Evolutionary conservation across 1,140 invertebrate species (phyloP), one percentile per base, ranked within the genome.

Genomic region (Probaryconus sp.): DNA sequence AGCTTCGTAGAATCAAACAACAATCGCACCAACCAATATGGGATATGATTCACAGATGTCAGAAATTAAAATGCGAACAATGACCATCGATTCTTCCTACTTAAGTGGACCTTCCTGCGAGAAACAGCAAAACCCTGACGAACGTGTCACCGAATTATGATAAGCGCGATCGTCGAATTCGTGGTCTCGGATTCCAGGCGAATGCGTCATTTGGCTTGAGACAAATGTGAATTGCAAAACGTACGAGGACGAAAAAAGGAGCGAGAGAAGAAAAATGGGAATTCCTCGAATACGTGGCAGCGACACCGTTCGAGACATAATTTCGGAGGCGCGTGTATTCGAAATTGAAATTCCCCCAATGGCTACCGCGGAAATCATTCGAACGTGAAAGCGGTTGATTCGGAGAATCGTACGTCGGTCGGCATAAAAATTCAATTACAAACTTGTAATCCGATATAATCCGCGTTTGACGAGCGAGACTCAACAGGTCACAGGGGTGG

Each of bases 381-480:
- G 70, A 40, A 75, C 72, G 72, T 75, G 65, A 76, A 76, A 69
- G 51, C 70, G 51, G 53, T 61, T 38, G 55, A 53, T 73, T 61
- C 61, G 47, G 31, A 48, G 61, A 73, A 67, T 60, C 69, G 68
- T 71, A 64, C 69, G 45, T 58, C 71, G 64, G 38, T 20, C 33
- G 56, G 69, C 71, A 79, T 81, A 78, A 78, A 78, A 82, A 83
- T 83, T 82, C 80, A 80, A 81, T 84, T 78, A 83, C 82, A 70
- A 80, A 81, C 77, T 80, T 79, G 81, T 82, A 82, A 84, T 85
- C 77, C 78, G 61, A 75, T 77, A 56, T 83, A 83, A 85, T 83
- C 79, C 81, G 58, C 76, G 79, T 83, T 83, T 78, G 82, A 81
- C 55, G 79, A 69, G 55, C 74, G 63, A 60, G 70, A 61, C 79